These are phyloP conservation scores for Isichthys henryi DNA, from an alignment of 2,113 vertebrate genomes.

Conservation along the genomic window DNA sequence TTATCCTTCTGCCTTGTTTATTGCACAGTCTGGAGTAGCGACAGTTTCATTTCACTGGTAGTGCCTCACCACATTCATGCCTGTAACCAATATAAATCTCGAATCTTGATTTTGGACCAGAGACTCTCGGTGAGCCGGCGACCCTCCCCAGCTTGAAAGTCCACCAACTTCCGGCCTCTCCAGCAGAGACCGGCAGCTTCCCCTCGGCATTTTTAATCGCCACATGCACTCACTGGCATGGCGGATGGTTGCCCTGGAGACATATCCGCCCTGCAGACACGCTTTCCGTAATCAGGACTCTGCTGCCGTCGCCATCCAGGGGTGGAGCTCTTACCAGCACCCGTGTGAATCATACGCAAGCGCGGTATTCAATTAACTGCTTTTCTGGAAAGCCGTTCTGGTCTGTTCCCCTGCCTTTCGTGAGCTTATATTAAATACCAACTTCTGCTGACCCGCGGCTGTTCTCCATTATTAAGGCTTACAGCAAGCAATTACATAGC, in stretches of 20 bases:
- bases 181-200: neutral
- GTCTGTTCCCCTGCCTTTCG: neutral
- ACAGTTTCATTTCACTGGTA: neutral
- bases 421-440: constrained; percentile 10
- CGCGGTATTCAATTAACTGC: neutral
- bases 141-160: neutral
- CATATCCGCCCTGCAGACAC: neutral
- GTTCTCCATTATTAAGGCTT: neutral
- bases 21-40: neutral
- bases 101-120: neutral
- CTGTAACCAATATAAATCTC: neutral
- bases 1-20: neutral
- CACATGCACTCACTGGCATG: neutral
- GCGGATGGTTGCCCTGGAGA: neutral
- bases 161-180: neutral
- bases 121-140: neutral
- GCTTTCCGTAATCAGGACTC: neutral
- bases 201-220: neutral
- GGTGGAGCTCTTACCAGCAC: neutral
- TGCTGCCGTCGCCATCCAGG: neutral
- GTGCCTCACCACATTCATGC: neutral
- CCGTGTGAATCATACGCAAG: neutral
- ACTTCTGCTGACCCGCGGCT: neutral
- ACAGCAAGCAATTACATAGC: neutral
- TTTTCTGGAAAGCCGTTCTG: neutral